Conservation (phyloP, 2,797 vertebrate species). For the Ceryle rudis region DNA sequence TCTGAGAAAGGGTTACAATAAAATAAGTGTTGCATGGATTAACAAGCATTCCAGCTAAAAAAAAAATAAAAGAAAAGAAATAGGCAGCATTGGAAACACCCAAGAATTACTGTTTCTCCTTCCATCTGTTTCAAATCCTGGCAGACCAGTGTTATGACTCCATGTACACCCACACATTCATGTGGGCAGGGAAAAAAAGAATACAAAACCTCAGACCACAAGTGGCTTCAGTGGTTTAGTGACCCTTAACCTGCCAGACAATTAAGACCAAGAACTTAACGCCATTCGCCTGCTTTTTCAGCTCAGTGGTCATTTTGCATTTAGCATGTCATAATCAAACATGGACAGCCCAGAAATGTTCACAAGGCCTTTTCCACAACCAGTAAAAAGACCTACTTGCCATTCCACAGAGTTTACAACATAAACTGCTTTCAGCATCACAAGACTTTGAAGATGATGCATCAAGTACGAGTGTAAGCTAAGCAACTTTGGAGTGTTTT, state of each 20-base stretch:
- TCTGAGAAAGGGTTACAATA: not conserved
- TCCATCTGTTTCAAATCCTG: not conserved
- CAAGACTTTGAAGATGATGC: not conserved
- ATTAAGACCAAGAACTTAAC: not conserved
- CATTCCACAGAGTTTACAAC: not conserved
- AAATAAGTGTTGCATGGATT: not conserved
- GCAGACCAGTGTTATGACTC: accelerated
- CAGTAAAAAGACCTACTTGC: not conserved
- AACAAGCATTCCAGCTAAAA: not conserved
- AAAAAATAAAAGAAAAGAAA: not conserved
- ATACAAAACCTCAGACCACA: not conserved
- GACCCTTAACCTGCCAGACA: not conserved
- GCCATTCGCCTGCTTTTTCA: not conserved
- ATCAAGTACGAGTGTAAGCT: not conserved
- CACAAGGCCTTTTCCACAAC: not conserved
- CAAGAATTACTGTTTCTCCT: not conserved
- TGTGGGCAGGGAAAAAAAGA: not conserved
- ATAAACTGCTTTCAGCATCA: not conserved
- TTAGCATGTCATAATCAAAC: not conserved
- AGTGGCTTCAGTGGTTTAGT: not conserved
- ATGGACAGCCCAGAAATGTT: not conserved
- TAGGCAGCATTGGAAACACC: not conserved
- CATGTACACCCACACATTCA: not conserved
- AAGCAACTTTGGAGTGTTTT: constrained; percentile 7
- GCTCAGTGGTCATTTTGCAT: not conserved